Percentiles rank a stretch among this genome's conserved stretches.
Conservation (phyloP, 1,140 invertebrate species). For the Plodia interpunctella region DNA sequence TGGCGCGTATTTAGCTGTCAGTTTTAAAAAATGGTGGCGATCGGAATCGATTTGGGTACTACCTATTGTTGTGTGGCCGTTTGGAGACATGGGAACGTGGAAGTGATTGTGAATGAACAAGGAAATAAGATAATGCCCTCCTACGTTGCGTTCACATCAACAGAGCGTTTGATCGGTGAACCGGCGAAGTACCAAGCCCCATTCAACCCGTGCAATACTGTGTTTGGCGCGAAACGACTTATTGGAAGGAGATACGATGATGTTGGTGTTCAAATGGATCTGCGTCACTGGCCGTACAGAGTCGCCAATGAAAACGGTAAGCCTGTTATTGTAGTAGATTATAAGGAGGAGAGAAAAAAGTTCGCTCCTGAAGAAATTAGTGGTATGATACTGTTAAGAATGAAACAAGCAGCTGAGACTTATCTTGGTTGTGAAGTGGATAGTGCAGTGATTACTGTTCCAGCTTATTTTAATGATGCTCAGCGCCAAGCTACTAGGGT, state of each 20-base stretch:
- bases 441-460: slow-evolving; percentile 81
- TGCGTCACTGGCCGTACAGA: slow-evolving; percentile 82
- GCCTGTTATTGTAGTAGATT: slow-evolving; percentile 78
- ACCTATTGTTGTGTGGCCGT: slow-evolving; percentile 85
- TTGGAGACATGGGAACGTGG: slow-evolving; percentile 85
- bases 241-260: slow-evolving; percentile 52
- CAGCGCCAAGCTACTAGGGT: slow-evolving; percentile 83
- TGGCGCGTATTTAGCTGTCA: slow-evolving; percentile 14
- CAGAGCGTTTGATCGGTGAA: slow-evolving; percentile 84
- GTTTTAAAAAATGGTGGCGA: slow-evolving; percentile 65
- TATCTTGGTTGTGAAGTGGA: slow-evolving; percentile 79
- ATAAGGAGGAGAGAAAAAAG: slow-evolving; percentile 75
- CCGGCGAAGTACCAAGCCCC: slow-evolving; percentile 69
- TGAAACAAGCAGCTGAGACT: slow-evolving; percentile 79
- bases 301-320: slow-evolving; percentile 80
- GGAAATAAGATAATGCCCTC: slow-evolving; percentile 88
- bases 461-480: slow-evolving; percentile 85
- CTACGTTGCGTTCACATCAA: slow-evolving; percentile 78
- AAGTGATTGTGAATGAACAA: slow-evolving; percentile 93
- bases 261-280: slow-evolving; percentile 78
- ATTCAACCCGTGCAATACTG: slow-evolving; percentile 47
- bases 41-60: slow-evolving; percentile 83
- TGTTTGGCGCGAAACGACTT: slow-evolving; percentile 52
- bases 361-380: slow-evolving; percentile 84
- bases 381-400: slow-evolving; percentile 79